phyloP scores from a whole-genome alignment of 2,797 vertebrate species.

The Poecile montanus region DNA sequence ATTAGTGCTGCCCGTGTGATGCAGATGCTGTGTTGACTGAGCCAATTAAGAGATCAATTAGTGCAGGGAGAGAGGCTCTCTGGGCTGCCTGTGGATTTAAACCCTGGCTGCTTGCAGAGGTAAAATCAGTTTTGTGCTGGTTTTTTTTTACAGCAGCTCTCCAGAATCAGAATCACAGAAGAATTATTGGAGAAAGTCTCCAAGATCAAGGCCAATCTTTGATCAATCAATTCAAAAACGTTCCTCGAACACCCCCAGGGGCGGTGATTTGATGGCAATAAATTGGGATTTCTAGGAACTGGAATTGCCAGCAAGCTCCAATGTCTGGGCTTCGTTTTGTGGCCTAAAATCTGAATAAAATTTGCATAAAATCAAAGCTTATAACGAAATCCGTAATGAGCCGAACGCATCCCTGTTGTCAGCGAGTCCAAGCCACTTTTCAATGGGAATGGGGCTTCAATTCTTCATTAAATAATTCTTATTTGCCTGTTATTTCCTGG shows the following conservation, averaged over 20 bases:
- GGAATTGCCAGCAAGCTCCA: background rate
- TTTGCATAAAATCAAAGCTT: background rate
- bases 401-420: background rate
- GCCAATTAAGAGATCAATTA: constrained; percentile 83
- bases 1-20: constrained; percentile 72
- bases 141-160: background rate
- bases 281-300: background rate
- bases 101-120: background rate
- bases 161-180: rapidly evolving
- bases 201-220: rapidly evolving
- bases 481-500: background rate
- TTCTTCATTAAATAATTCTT: constrained; percentile 9
- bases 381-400: background rate
- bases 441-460: background rate
- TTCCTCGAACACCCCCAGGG: background rate
- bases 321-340: background rate
- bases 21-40: constrained; percentile 75
- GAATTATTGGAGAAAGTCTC: background rate
- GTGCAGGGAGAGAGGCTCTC: constrained; percentile 48
- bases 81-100: constrained; percentile 36
- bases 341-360: background rate
- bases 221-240: background rate
- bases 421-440: background rate
- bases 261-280: background rate
- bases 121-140: background rate